phyloP scores from a whole-genome alignment of 2,888 invertebrate genomes.

The Limnephilus lunatus region DNA sequence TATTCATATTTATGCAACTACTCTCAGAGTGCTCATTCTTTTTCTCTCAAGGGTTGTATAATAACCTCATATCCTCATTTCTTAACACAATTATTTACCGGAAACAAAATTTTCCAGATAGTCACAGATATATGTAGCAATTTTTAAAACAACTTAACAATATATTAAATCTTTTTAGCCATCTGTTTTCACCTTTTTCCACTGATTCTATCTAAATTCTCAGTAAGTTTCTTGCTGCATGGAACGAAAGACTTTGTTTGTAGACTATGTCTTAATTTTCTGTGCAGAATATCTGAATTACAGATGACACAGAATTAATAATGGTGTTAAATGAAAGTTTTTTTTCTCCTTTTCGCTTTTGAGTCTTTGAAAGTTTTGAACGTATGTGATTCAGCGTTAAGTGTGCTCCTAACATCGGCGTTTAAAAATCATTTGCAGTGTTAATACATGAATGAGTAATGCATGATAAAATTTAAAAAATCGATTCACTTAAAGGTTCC shows the following conservation, averaged over 20 bases:
- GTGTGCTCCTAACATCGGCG: neutral
- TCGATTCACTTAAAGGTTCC: neutral
- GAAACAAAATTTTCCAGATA: neutral
- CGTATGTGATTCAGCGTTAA: neutral
- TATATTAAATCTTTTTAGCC: neutral
- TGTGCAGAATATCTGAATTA: neutral
- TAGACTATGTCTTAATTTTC: neutral
- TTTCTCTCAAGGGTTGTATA: neutral
- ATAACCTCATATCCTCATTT: neutral
- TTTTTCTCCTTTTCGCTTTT: neutral
- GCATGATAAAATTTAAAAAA: slow-evolving; percentile 15
- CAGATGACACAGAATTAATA: neutral
- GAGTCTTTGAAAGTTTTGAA: neutral
- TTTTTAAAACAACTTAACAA: neutral
- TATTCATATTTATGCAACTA: neutral
- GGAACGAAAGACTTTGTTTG: neutral
- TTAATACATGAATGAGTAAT: slow-evolving; percentile 6
- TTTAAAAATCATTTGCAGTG: neutral
- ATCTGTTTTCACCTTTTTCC: neutral
- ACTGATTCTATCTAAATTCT: neutral
- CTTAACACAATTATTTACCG: neutral
- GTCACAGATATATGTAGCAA: neutral
- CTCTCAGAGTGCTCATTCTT: neutral
- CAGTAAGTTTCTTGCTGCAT: neutral
- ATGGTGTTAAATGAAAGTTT: neutral